Evolutionary conservation across 1,140 invertebrate species (phyloP), one percentile per base, ranked within the genome.

Genomic region (Pogonomyrmex californicus): DNA sequence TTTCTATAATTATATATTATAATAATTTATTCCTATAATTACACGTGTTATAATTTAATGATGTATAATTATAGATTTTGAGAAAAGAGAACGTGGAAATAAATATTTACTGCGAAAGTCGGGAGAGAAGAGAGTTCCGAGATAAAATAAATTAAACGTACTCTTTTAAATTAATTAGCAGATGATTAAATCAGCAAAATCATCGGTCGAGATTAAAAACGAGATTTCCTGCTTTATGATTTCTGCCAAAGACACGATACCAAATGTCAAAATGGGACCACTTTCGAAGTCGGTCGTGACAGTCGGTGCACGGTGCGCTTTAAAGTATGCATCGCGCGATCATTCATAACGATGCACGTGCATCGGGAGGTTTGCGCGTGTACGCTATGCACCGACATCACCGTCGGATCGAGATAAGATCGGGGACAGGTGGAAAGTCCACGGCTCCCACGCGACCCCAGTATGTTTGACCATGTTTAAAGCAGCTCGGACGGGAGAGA

Each of bases 341-440:
- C 88, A 90, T 90, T 90, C 89, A 85, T 63, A 68, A 86, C 73
- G 71, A 89, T 90, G 88, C 88, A 90, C 88, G 88, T 89, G 85
- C 78, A 90, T 56, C 54, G 47, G n/a, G 56, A 70, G 63, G 56
- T 49, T 66, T 23, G 77, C 71, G 60, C 62, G 86, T 78, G 75
- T 81, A 86, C 63, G 83, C 49, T 44, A 66, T 79, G 77, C 47
- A 41, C 66, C 60, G 88, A 78, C 81, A 86, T 88, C 63, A 75
- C 79, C 79, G 44, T 58, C 77, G 44, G 38, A 9, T 66, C 23
- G 62, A 85, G 92, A 93, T 93, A 93, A 91, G 89, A 92, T 91
- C 91, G 88, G 30, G 86, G 87, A 88, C 91, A 93, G 91, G 92
- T 92, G 92, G 90, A 92, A 87, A 88, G 78, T 88, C 78, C 78